Evolutionary conservation across 2,888 invertebrate genomes (phyloP), one percentile per base, ranked within the genome.

Genomic region (Xiphydria camelus): DNA sequence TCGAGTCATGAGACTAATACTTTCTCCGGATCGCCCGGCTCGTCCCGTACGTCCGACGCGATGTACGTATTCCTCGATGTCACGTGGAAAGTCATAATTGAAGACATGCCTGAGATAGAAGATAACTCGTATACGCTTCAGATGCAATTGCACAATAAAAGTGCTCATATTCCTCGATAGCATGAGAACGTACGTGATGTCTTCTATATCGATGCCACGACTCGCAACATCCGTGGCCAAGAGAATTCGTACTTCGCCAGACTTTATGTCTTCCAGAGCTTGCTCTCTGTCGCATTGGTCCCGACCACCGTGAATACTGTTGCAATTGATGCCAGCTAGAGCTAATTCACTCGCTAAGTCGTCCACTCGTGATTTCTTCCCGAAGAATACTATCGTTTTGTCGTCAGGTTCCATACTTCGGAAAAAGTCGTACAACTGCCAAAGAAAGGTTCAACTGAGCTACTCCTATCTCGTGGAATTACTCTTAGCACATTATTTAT

Each of bases 151-250:
- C n/a, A n/a, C n/a, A n/a, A n/a, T n/a, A n/a, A n/a, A n/a, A n/a
- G n/a, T n/a, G n/a, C n/a, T n/a, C n/a, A n/a, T 21, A n/a, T 37
- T 40, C 9, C 7, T 20, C 21, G 12, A 17, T 37, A 43, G 43
- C 15, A 31, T 21, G 12, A 14, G n/a, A 25, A 73, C 78, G 66
- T 74, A 89, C 77, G 91, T 89, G 6, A 93, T 81, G 67, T 93
- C 91, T 63, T 88, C 86, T 40, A 94, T 94, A 70, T 97, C 97
- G 40, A 97, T 83, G 1, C 97, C 97, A 54, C 97, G 82, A 4
- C 94, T 93, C 2, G 95, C 96, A 1, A 97, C 91, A 79, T 97
- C 97, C 0, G 97, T 97, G 1, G 96, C 96, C 39, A 97, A 84
- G 17, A 97, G 79, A 55, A 97, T 89, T 49, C 83, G 83, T 0